Conservation (phyloP, 2,797 vertebrate genomes). For the Melanotaenia parkinsoni region DNA sequence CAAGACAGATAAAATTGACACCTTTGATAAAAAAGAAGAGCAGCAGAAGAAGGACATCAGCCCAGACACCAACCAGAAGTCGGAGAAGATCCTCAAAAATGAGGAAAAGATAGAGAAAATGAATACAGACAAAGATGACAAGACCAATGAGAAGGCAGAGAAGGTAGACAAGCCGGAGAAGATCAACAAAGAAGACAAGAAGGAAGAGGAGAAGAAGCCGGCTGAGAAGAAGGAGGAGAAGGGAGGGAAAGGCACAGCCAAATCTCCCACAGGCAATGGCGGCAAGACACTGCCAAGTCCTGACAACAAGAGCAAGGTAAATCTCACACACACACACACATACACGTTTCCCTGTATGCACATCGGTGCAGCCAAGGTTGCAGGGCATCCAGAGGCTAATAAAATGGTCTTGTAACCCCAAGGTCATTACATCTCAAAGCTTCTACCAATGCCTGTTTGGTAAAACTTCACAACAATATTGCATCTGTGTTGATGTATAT, state of each 20-base stretch:
- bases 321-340: constrained; percentile 42
- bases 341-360: constrained; percentile 4
- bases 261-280: constrained; percentile 79
- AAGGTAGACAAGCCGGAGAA: constrained; percentile 81
- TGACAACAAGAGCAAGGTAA: constrained; percentile 92
- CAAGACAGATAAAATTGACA: constrained; percentile 70
- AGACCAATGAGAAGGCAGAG: constrained; percentile 73
- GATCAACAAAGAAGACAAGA: constrained; percentile 71
- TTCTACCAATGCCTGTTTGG: not conserved
- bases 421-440: constrained; percentile 3
- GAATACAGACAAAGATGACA: constrained; percentile 71
- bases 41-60: constrained; percentile 68
- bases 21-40: constrained; percentile 72
- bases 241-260: constrained; percentile 70
- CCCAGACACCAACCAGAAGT: constrained; percentile 72
- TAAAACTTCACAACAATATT: not conserved
- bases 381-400: constrained; percentile 4
- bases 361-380: constrained; percentile 12
- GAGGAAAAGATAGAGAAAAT: constrained; percentile 77
- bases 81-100: constrained; percentile 75
- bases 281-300: constrained; percentile 87
- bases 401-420: constrained; percentile 22
- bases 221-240: constrained; percentile 73
- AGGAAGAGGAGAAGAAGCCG: constrained; percentile 66
- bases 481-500: not conserved